Base-by-base conservation (phyloP, 1,140 invertebrate genomes). In the Listronotus oregonensis region DNA sequence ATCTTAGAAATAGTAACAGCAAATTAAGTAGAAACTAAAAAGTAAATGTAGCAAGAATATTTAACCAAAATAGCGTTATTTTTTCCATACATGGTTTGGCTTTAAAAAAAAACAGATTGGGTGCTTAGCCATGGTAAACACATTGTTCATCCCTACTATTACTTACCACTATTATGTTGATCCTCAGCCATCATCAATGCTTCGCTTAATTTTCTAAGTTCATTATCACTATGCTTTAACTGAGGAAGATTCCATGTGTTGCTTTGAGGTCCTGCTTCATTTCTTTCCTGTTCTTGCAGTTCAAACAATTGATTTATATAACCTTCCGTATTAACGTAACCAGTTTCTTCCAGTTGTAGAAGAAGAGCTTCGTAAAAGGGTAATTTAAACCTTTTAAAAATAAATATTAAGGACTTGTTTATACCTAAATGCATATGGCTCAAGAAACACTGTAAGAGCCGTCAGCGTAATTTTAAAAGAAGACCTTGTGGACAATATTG, bases 341-440 rank as follows among this genome's bases (percentile, higher is more conserved):
- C 81, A 3, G 78, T 65, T 73, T 86, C 85, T 50, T 76, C 66
- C 4, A 86, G 68, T 66, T 86, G 84, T 11, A 81, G 56, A 11
- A 85, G 70, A 0, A 85, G 68, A 32, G 83, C 82, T 71, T 85
- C 79, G 62, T 83, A 71, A 46, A 80, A 70, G 0, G 84, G 82
- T 15, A 81, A 56, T 43, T 81, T 81, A 64, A 78, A 78, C 67
- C 85, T 85, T 37, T 10, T 4, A 37, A 37, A 37, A 12, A 5
- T 3, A 27, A 27, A 27, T 27, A 3, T 5, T 27, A 27, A 27
- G 5, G 21, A 3, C 21, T 1, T 27, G 21, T 27, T 3, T 3
- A 27, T 27, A 27, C 21, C 5, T 27, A 27, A n/a, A n/a, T n/a
- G n/a, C n/a, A n/a, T n/a, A n/a, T n/a, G n/a, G n/a, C n/a, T n/a